Percentiles rank a stretch among this genome's conserved stretches.
Evolutionary conservation across 37 sponge, comb jelly and placozoan genomes (phyloP).

Genomic region (Ephydatia muelleri): DNA sequence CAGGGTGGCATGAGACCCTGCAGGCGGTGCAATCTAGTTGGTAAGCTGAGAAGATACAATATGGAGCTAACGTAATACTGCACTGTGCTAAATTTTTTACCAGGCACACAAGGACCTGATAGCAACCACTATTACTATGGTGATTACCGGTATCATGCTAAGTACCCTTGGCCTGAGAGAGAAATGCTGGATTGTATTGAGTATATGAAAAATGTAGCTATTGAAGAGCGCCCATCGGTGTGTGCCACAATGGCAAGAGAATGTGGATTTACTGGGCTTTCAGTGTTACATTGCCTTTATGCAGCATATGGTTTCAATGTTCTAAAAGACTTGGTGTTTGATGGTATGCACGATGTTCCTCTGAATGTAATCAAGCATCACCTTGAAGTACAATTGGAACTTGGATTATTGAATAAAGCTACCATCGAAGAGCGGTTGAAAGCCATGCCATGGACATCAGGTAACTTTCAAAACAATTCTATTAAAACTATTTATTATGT

Average conservation of each 20-base stretch:
- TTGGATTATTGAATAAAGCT: background rate
- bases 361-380: conserved; percentile 4
- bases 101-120: conserved; percentile 1
- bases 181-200: background rate
- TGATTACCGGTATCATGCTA: conserved; percentile 9
- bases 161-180: background rate
- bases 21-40: conserved; percentile 10
- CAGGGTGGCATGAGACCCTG: conserved; percentile 19
- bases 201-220: conserved; percentile 3
- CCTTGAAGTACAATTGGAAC: background rate
- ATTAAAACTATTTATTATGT: too few relatives aligned
- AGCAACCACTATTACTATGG: conserved; percentile 20
- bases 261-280: conserved; percentile 13
- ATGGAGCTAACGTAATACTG: background rate
- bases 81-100: background rate
- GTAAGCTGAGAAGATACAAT: conserved; percentile 7
- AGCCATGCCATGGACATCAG: conserved; percentile 33
- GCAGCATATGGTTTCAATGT: background rate
- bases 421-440: conserved; percentile 11
- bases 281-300: conserved; percentile 17
- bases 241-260: conserved; percentile 17
- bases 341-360: conserved; percentile 26
- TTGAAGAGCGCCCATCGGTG: conserved; percentile 24
- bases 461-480: conserved; percentile 8
- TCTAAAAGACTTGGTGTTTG: conserved; percentile 35